Percentiles rank a stretch among this genome's conserved stretches.
Conservation (phyloP, 2,888 invertebrate genomes). For the Allacma fusca region DNA sequence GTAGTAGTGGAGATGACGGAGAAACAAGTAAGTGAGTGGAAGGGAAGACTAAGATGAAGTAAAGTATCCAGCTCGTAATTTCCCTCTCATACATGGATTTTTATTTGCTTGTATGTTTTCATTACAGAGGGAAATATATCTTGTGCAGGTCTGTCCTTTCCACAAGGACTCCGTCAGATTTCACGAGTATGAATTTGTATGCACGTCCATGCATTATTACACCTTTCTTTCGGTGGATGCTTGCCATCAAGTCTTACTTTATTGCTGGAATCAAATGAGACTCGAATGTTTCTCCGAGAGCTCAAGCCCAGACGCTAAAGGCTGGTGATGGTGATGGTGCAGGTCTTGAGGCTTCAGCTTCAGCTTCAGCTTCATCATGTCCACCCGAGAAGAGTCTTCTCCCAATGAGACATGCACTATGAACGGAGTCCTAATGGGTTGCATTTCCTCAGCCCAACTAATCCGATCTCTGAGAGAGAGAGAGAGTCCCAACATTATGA, state of each 20-base stretch:
- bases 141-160: neutral
- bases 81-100: slow-evolving; percentile 6
- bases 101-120: slow-evolving; percentile 26
- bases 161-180: neutral
- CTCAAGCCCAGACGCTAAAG: slow-evolving; percentile 4
- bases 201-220: neutral
- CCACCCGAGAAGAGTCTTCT: neutral
- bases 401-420: slow-evolving; percentile 4
- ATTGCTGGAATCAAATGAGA: slow-evolving; percentile 37
- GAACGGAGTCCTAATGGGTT: slow-evolving; percentile 2
- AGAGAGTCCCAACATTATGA: no score
- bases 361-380: neutral
- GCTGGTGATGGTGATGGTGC: neutral
- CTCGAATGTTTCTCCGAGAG: neutral
- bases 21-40: neutral
- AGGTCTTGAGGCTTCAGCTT: neutral
- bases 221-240: slow-evolving; percentile 6
- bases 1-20: no score
- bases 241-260: slow-evolving; percentile 30
- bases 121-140: slow-evolving; percentile 6
- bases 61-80: slow-evolving; percentile 9
- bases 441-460: neutral
- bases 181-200: neutral
- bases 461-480: neutral
- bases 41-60: neutral